A percentile compares a stretch with the other conserved stretches of the same genome.
phyloP scores from a whole-genome alignment of 2,797 vertebrate genomes.

The Antrozous pallidus region DNA sequence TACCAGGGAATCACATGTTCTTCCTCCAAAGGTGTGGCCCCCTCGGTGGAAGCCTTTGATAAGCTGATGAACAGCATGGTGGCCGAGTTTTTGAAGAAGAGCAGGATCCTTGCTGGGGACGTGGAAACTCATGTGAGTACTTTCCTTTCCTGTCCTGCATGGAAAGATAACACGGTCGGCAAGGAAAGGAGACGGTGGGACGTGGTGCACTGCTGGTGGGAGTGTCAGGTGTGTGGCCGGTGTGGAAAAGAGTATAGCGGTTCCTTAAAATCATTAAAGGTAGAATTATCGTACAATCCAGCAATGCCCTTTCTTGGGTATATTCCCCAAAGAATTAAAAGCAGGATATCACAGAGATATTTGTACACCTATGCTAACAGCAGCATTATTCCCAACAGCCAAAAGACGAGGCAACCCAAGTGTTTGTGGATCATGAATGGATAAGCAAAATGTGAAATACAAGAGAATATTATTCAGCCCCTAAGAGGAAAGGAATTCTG shows the following conservation, averaged over 20 bases:
- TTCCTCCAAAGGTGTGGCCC: slow-evolving; percentile 84
- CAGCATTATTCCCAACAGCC: not conserved
- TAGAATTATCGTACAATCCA: not conserved
- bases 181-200: not conserved
- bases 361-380: not conserved
- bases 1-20: slow-evolving; percentile 51
- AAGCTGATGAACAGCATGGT: slow-evolving; percentile 88
- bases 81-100: slow-evolving; percentile 91
- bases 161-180: not conserved
- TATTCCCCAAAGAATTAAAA: not conserved
- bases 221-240: not conserved
- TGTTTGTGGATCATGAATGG: not conserved
- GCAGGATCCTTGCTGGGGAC: slow-evolving; percentile 90
- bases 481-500: not conserved
- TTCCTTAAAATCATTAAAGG: not conserved
- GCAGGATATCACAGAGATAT: not conserved
- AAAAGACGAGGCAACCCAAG: not conserved
- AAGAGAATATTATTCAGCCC: not conserved
- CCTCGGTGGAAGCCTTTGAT: slow-evolving; percentile 92
- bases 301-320: not conserved
- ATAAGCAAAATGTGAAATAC: not conserved
- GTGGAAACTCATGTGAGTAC: slow-evolving; percentile 95
- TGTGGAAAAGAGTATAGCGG: not conserved
- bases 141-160: not conserved
- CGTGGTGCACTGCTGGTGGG: not conserved